Evolutionary conservation across 2,797 vertebrate species (phyloP).

Genomic region (Pseudochaenichthys georgianus): DNA sequence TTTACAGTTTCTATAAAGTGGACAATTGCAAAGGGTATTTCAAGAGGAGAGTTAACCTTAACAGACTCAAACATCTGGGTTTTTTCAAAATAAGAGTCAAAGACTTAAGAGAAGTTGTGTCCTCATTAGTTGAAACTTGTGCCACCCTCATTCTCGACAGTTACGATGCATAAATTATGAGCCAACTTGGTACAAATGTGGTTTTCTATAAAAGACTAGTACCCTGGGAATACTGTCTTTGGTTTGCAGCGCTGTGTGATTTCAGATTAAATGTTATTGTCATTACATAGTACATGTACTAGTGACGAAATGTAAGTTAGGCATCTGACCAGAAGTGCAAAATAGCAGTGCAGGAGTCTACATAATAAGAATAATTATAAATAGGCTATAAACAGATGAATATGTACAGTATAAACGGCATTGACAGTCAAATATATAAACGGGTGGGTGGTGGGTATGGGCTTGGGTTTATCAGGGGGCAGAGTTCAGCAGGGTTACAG

Average conservation of each 20-base stretch:
- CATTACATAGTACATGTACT: too few species aligned
- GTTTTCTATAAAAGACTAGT: slow-evolving; percentile 46
- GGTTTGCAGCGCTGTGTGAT: slow-evolving; percentile 28
- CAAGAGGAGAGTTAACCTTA: slow-evolving; percentile 24
- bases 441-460: too few species aligned
- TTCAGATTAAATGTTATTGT: background rate
- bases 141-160: slow-evolving; percentile 22
- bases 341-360: too few species aligned
- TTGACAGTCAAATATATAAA: too few species aligned
- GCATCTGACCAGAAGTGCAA: too few species aligned
- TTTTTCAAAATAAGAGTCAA: slow-evolving; percentile 13
- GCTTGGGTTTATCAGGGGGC: too few species aligned
- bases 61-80: slow-evolving; percentile 25
- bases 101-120: slow-evolving; percentile 34
- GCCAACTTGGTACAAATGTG: slow-evolving; percentile 35
- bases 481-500: too few species aligned
- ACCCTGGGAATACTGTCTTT: slow-evolving; percentile 12
- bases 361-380: too few species aligned
- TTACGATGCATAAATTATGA: slow-evolving; percentile 38
- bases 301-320: too few species aligned
- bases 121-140: slow-evolving; percentile 33
- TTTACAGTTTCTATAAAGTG: slow-evolving; percentile 11
- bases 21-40: slow-evolving; percentile 34
- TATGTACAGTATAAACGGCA: too few species aligned
- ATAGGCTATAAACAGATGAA: too few species aligned